phyloP scores from a whole-genome alignment of 2,888 invertebrate genomes.

The Urechis unicinctus region DNA sequence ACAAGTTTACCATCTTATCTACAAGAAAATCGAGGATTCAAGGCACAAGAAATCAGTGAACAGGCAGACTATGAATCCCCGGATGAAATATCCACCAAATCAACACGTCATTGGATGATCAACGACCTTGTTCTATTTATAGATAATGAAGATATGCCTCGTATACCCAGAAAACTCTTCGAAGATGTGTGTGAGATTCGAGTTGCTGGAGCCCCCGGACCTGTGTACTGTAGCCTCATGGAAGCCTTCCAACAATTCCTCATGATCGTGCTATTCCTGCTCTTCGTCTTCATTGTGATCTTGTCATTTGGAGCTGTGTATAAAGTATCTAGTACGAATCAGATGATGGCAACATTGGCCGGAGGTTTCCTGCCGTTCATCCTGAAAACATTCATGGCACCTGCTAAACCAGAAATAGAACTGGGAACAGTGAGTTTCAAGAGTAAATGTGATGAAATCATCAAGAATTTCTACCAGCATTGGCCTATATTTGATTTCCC shows the following conservation, averaged over 20 bases:
- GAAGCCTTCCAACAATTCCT: constrained; percentile 44
- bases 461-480: constrained; percentile 41
- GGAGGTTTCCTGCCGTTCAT: constrained; percentile 29
- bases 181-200: constrained; percentile 41
- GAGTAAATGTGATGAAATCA: constrained; percentile 46
- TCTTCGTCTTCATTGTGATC: constrained; percentile 48
- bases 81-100: constrained; percentile 17
- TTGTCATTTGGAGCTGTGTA: constrained; percentile 46
- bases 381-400: constrained; percentile 35
- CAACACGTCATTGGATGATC: constrained; percentile 33
- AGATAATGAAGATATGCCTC: constrained; percentile 44
- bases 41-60: constrained; percentile 22
- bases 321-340: constrained; percentile 45
- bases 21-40: constrained; percentile 35
- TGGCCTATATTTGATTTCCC: constrained; percentile 45
- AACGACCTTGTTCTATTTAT: constrained; percentile 44
- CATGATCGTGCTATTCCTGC: constrained; percentile 41
- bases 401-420: constrained; percentile 38
- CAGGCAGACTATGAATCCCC: constrained; percentile 24
- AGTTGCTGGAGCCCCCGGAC: constrained; percentile 45
- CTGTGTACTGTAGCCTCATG: constrained; percentile 41
- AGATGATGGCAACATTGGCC: constrained; percentile 44
- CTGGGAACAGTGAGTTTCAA: constrained; percentile 46
- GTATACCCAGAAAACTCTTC: constrained; percentile 43
- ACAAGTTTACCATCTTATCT: constrained; percentile 20